phyloP scores from a whole-genome alignment of 2,113 vertebrate genomes.

The human region GRCh38 chr4:25881001-25881500 shows the following conservation, averaged over 20 bases:
- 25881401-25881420: not conserved
- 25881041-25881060: slow-evolving; percentile 58
- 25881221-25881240: not conserved
- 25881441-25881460: not conserved
- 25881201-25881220: slow-evolving; percentile 4
- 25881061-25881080: slow-evolving; percentile 22
- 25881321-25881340: not conserved
- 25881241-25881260: not conserved
- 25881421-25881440: not conserved
- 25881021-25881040: slow-evolving; percentile 63
- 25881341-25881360: not conserved
- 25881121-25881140: slow-evolving; percentile 25
- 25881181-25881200: slow-evolving; percentile 31
- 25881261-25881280: fast-evolving
- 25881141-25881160: slow-evolving; percentile 16
- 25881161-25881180: not conserved
- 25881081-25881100: not conserved
- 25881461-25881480: not conserved
- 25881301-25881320: not conserved
- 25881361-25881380: not conserved
- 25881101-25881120: slow-evolving; percentile 28
- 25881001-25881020: slow-evolving; percentile 76
- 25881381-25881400: not conserved
- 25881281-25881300: not conserved
- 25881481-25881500: slow-evolving; percentile 23